Evolutionary conservation across 2,888 invertebrate genomes (phyloP), one percentile per base, ranked within the genome.

Genomic region (Diarsia mendica): DNA sequence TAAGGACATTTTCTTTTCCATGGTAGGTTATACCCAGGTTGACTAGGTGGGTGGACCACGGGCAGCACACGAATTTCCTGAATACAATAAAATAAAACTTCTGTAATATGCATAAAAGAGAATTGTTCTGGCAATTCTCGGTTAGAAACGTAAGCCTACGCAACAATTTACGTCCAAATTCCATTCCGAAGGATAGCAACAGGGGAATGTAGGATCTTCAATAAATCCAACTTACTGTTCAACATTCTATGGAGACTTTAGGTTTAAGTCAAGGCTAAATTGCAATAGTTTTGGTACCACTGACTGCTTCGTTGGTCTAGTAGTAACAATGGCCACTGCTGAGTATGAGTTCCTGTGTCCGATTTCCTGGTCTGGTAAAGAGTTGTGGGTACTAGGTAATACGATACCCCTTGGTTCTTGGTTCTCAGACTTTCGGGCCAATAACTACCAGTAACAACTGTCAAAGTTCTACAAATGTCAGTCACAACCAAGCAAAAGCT

Each of bases 111-210:
- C 51, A 66, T 77, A 44, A 46, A 61, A 60, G 23, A 8, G 55
- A 20, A 55, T 73, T 15, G 48, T 60, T 48, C 48, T 33, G 4
- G 28, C 46, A 48, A 49, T 49, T 69, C 18, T 48, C n/a, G 11
- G 8, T 60, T 28, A n/a, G 23, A 20, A 58, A 20, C 51, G 10
- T 0, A 48, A 48, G 23, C 51, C 39, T 20, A 9, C 63, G 23
- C 33, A 66, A 58, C 48, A 67, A 83, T 82, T 82, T 70, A 58
- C 67, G 23, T 46, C 23, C n/a, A 67, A 68, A 82, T 71, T 64
- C 71, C 67, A 46, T 82, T 69, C 46, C 33, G 2, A 49, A 81
- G 48, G 15, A 64, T 51, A 53, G 6, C 69, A 49, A 58, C 60
- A 49, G 49, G 20, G 15, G 46, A 82, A 70, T 61, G 46, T 61